A percentile compares a stretch with the other conserved stretches of the same genome.
These are phyloP conservation scores for Phalera bucephala DNA, from an alignment of 2,888 invertebrate species.

Conservation along the genomic window DNA sequence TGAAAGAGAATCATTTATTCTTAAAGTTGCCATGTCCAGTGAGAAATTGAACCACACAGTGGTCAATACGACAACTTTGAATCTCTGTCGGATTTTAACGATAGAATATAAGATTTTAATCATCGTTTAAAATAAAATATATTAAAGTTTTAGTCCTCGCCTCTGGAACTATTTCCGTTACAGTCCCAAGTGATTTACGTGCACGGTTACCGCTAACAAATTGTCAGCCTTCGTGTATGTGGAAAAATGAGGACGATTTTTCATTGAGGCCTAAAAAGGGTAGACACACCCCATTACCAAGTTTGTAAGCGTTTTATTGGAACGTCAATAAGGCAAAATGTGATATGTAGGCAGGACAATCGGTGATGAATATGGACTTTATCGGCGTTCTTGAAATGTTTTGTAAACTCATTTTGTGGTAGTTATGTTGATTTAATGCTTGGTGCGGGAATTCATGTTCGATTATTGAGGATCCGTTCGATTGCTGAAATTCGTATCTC, in stretches of 20 bases:
- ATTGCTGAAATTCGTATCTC: too few species aligned
- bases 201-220: conserved; percentile 35
- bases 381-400: background rate
- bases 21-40: too few species aligned
- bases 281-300: conserved; percentile 22
- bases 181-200: conserved; percentile 32
- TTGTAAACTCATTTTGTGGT: too few species aligned
- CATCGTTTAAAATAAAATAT: too few species aligned
- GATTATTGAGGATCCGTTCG: too few species aligned
- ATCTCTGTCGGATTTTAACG: too few species aligned
- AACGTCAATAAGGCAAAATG: conserved; percentile 20
- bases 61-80: too few species aligned
- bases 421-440: too few species aligned
- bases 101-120: too few species aligned
- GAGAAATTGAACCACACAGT: background rate
- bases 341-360: conserved; percentile 21
- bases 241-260: conserved; percentile 36
- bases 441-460: too few species aligned
- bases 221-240: conserved; percentile 32
- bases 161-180: conserved; percentile 7
- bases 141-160: too few species aligned
- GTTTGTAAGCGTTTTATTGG: conserved; percentile 29
- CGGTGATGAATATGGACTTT: conserved; percentile 6
- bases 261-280: conserved; percentile 30
- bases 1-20: too few species aligned